Base-by-base conservation (phyloP, 2,888 invertebrate species). In the Acanthosepion esculentum region DNA sequence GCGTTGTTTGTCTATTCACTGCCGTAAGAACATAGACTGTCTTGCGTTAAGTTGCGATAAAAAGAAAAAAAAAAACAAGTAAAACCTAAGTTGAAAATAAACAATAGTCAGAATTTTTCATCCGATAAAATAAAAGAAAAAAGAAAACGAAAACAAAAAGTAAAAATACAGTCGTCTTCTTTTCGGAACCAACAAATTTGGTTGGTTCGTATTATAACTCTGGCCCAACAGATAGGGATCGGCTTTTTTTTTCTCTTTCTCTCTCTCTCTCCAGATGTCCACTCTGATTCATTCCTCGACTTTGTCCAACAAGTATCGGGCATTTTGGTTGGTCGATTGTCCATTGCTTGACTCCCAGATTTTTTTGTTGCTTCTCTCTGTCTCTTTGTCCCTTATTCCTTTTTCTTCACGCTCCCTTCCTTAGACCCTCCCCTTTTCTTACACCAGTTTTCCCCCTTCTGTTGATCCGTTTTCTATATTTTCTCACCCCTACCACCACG, bases 401-500 rank as follows among this genome's bases (percentile, higher is more conserved):
- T 12, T 26, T 18, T 1, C 92, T 26, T 41, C 48, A 23, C 2
- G n/a, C 92, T 48, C 92, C 48, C 59, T 59, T 59, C 59, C 20
- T 78, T 78, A 78, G 78, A 15, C 78, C 78, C 78, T n/a, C 78
- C 78, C n/a, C 78, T 78, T 78, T 78, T 78, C 78, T 10, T 33
- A 78, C 78, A n/a, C 78, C 78, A n/a, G n/a, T 78, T 78, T 78
- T 15, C n/a, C 48, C 48, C 93, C 93, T 29, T 93, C n/a, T 93
- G 7, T 29, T n/a, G 53, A 53, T n/a, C 53, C 26, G n/a, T 53
- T 93, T 53, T n/a, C 50, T 18, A 93, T 53, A 53, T n/a, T n/a
- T 33, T 10, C 78, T 50, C 26, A 18, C 93, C 53, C 53, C 48
- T 53, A 26, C 93, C 53, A 53, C 93, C 93, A 53, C 50, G 18